phyloP scores from a whole-genome alignment of 2,797 vertebrate species.

The Tapera naevia region DNA sequence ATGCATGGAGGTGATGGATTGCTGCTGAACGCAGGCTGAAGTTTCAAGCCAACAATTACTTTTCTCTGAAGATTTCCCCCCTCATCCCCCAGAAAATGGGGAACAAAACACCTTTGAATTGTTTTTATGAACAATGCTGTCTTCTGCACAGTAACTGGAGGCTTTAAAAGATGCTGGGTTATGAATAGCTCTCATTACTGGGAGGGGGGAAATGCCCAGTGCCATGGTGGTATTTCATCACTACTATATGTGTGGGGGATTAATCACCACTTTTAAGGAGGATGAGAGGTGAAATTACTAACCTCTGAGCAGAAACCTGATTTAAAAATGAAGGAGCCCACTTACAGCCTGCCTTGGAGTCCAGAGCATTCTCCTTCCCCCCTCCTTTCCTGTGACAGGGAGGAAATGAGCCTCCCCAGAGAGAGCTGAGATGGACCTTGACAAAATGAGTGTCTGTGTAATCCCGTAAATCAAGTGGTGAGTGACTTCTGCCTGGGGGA shows the following conservation, averaged over 20 bases:
- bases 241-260: neutral
- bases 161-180: slow-evolving; percentile 2
- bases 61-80: slow-evolving; percentile 15
- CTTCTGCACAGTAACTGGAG: neutral
- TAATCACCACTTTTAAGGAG: slow-evolving; percentile 3
- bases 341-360: neutral
- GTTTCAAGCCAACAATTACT: slow-evolving; percentile 55
- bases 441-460: neutral
- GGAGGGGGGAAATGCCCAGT: neutral
- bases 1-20: neutral
- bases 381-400: neutral
- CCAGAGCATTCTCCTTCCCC: neutral
- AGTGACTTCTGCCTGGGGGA: neutral
- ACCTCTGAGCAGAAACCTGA: neutral
- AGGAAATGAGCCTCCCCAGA: neutral
- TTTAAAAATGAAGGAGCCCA: neutral
- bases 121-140: slow-evolving; percentile 3
- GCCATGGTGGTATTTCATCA: neutral
- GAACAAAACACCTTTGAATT: neutral
- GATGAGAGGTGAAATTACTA: neutral
- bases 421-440: neutral
- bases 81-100: slow-evolving; percentile 28
- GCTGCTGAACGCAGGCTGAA: slow-evolving; percentile 29
- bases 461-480: neutral
- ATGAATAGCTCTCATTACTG: slow-evolving; percentile 30